These are phyloP conservation scores for Enoplolaimus lenunculus DNA, from an alignment of 2,888 invertebrate species.

Conservation along the genomic window DNA sequence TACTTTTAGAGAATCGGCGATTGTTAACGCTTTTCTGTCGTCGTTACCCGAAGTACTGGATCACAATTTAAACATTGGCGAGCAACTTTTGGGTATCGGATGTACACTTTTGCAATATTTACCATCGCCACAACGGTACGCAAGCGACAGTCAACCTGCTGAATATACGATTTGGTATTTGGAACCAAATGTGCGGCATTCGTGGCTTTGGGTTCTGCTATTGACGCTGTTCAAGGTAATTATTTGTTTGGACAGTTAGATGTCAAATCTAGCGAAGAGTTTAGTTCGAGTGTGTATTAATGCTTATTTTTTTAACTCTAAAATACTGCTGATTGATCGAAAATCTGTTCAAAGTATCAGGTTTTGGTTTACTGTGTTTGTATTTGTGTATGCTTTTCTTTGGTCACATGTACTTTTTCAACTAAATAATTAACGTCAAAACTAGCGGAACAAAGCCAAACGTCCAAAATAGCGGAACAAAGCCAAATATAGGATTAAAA, in stretches of 20 bases:
- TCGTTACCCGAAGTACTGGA: conserved; percentile 67
- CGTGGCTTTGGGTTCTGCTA: conserved; percentile 81
- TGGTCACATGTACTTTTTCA: no score
- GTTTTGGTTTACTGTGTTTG: no score
- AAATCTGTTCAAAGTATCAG: no score
- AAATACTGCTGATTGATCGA: no score
- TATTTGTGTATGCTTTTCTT: no score
- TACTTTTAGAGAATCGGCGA: conserved; percentile 65
- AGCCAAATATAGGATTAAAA: no score
- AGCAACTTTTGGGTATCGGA: conserved; percentile 68
- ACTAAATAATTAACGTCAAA: no score
- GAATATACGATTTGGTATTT: conserved; percentile 72
- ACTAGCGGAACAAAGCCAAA: no score
- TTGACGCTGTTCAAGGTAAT: conserved; percentile 87
- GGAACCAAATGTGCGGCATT: conserved; percentile 67
- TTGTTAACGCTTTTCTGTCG: conserved; percentile 85
- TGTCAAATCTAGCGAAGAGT: no score
- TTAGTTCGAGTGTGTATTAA: no score
- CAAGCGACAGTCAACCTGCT: conserved; percentile 51
- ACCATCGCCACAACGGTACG: conserved; percentile 58
- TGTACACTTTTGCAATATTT: conserved; percentile 64
- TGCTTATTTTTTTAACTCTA: neutral
- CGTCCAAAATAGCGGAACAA: no score
- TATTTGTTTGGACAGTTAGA: no score
- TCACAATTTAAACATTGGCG: conserved; percentile 85